These are phyloP conservation scores for Plecotus auritus DNA, from an alignment of 2,113 vertebrate species.

Conservation along the genomic window DNA sequence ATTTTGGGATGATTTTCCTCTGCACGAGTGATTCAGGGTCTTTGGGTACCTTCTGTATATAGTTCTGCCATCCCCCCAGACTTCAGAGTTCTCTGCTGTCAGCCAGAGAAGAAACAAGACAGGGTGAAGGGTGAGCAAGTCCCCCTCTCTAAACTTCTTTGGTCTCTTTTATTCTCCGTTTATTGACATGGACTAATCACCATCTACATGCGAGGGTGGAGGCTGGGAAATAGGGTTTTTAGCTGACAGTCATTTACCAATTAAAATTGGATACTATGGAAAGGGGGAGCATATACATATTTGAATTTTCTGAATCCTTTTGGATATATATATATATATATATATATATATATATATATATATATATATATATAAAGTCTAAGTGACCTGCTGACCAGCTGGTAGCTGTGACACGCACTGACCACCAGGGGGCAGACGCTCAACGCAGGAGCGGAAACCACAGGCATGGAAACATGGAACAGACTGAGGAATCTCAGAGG, in stretches of 20 bases:
- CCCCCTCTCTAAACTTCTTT: neutral
- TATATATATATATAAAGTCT: too few species aligned
- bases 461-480: too few species aligned
- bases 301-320: neutral
- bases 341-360: too few species aligned
- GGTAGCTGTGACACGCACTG: too few species aligned
- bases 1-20: neutral
- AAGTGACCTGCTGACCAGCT: too few species aligned
- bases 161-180: neutral
- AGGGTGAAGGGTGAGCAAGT: neutral
- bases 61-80: neutral
- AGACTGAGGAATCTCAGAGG: too few species aligned
- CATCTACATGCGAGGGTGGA: neutral
- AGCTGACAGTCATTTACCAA: neutral
- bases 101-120: neutral
- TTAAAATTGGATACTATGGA: neutral
- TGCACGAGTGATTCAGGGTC: neutral
- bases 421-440: too few species aligned
- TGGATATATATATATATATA: neutral
- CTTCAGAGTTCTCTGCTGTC: neutral
- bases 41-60: neutral
- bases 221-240: neutral
- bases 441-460: too few species aligned
- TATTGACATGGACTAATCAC: neutral
- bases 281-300: neutral